phyloP scores from a whole-genome alignment of 2,113 vertebrate genomes.

The Percina caprodes region DNA sequence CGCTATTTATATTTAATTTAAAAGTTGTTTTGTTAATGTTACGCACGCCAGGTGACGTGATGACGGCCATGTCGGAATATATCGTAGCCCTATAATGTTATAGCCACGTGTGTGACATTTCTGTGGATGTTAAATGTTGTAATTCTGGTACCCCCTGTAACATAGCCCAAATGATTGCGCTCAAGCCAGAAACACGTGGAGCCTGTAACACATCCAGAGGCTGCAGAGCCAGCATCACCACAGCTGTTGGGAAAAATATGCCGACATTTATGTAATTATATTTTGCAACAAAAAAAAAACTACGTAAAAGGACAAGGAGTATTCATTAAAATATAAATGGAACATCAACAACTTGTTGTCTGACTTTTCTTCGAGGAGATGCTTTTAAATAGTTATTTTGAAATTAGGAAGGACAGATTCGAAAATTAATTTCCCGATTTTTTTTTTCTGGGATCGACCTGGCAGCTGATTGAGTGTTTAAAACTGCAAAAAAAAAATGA shows the following conservation, averaged over 20 bases:
- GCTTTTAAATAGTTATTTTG: neutral
- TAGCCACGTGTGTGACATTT: slow-evolving; percentile 42
- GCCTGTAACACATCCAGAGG: neutral
- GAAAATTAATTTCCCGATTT: neutral
- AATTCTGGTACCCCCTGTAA: slow-evolving; percentile 30
- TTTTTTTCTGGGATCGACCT: neutral
- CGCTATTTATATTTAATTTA: slow-evolving; percentile 89
- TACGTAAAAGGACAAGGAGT: slow-evolving; percentile 52
- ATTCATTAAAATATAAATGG: slow-evolving; percentile 68
- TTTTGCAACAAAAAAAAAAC: slow-evolving; percentile 35
- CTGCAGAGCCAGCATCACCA: neutral
- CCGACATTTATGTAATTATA: slow-evolving; percentile 6
- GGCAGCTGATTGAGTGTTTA: too few species aligned
- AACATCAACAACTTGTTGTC: slow-evolving; percentile 34
- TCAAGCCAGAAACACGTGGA: neutral
- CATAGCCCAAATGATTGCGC: neutral
- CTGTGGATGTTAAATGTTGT: slow-evolving; percentile 77
- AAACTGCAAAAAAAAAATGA: too few species aligned
- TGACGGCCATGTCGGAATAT: slow-evolving; percentile 51
- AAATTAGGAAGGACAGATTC: neutral
- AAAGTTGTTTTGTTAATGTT: slow-evolving; percentile 50
- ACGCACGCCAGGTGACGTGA: slow-evolving; percentile 23
- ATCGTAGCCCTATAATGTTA: slow-evolving; percentile 44
- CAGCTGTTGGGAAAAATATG: slow-evolving; percentile 10
- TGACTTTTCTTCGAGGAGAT: neutral